phyloP scores from a whole-genome alignment of 1,140 invertebrate genomes.

The Drosophila ogumai region DNA sequence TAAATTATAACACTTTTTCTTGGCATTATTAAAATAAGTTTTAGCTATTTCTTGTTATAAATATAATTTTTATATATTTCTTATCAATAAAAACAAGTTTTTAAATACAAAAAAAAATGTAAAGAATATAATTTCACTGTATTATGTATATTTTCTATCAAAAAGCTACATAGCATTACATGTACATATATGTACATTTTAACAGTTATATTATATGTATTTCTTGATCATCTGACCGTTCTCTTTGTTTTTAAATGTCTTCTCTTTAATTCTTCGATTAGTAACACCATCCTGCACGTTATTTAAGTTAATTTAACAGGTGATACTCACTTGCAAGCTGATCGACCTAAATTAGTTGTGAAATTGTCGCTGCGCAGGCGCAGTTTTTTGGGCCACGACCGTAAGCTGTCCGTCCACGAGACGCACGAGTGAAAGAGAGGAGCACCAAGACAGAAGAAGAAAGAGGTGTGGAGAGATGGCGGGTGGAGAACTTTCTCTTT shows the following conservation, averaged over 20 bases:
- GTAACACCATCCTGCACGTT: too few relatives aligned
- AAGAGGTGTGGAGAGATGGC: slow-evolving; percentile 16
- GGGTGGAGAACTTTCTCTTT: slow-evolving; percentile 73
- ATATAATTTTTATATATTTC: too few relatives aligned
- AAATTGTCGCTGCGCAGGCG: slow-evolving; percentile 54
- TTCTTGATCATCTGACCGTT: neutral
- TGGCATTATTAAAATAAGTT: neutral
- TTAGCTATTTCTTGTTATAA: too few relatives aligned
- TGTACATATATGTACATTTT: neutral
- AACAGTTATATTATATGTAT: neutral
- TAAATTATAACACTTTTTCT: too few relatives aligned
- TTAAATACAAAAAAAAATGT: neutral
- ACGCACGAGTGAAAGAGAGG: neutral
- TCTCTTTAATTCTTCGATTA: too few relatives aligned
- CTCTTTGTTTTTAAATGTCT: neutral
- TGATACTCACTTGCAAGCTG: slow-evolving; percentile 5
- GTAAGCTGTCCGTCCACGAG: slow-evolving; percentile 2
- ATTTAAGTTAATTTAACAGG: neutral
- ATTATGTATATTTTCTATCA: neutral
- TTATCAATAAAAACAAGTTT: neutral
- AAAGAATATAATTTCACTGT: neutral
- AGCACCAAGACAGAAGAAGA: neutral
- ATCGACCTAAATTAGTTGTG: slow-evolving; percentile 42
- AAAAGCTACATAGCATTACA: neutral
- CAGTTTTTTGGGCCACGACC: slow-evolving; percentile 31